Evolutionary conservation across 2,797 vertebrate species (phyloP).

Genomic region (Alfaro cultratus): DNA sequence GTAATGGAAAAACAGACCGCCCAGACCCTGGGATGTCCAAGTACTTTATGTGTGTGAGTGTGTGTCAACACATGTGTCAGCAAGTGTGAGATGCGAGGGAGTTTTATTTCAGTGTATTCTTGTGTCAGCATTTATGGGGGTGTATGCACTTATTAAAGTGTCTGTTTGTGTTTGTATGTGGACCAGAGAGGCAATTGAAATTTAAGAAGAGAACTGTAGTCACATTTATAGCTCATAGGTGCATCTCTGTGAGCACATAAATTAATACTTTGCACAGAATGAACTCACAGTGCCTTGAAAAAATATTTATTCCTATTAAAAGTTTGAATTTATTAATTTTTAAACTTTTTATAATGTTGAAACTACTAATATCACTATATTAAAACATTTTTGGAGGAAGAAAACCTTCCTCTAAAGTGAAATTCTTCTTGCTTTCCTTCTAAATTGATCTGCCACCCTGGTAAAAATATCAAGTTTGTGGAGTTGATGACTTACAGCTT

Average conservation of each 20-base stretch:
- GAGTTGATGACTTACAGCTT: not conserved
- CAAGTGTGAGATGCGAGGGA: conserved; percentile 22
- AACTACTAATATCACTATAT: not conserved
- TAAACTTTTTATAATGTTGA: not conserved
- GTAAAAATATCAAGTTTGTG: not conserved
- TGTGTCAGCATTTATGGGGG: conserved; percentile 49
- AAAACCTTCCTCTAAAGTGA: not conserved
- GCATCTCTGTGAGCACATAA: not conserved
- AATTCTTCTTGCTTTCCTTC: not conserved
- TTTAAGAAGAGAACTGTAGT: not conserved
- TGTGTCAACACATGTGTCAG: conserved; percentile 32
- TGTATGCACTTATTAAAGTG: conserved; percentile 19
- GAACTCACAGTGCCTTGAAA: not conserved
- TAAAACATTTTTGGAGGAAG: not conserved
- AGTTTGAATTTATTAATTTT: not conserved
- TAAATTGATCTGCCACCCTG: not conserved
- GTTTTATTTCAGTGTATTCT: conserved; percentile 41
- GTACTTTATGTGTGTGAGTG: conserved; percentile 18
- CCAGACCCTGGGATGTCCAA: conserved; percentile 53
- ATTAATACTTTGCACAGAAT: not conserved
- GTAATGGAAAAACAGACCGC: conserved; percentile 69
- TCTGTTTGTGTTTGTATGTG: not conserved
- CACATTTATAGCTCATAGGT: not conserved
- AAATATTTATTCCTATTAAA: not conserved
- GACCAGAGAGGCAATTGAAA: not conserved